Conservation (phyloP, 2,888 invertebrate species). For the Ectropis crepuscularia region DNA sequence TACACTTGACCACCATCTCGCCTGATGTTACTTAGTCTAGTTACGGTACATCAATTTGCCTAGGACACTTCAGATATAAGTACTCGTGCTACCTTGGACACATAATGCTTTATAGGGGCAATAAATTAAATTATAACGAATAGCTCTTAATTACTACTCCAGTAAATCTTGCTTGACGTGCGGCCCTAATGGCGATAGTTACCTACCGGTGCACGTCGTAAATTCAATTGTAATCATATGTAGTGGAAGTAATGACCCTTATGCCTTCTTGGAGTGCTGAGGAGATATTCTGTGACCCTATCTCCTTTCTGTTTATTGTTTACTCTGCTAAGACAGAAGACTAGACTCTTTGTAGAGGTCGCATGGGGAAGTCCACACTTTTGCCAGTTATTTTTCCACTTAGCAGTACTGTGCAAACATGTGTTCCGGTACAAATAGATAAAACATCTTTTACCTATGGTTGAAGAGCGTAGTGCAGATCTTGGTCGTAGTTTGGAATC, state of each 20-base stretch:
- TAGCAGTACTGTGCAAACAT: too few species aligned
- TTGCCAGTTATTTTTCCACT: too few species aligned
- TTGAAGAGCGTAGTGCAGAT: too few species aligned
- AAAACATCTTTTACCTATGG: too few species aligned
- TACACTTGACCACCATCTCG: too few species aligned
- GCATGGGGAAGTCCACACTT: too few species aligned
- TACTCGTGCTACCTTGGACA: not conserved
- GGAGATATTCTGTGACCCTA: conserved; percentile 16
- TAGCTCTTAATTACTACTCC: conserved; percentile 23
- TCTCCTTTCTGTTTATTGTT: not conserved
- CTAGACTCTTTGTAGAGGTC: not conserved
- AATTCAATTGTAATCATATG: conserved; percentile 82
- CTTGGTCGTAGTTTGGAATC: too few species aligned
- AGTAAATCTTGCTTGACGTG: conserved; percentile 36
- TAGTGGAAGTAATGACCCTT: conserved; percentile 78
- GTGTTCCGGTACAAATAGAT: too few species aligned
- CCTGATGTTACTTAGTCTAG: not conserved
- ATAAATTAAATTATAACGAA: conserved; percentile 22
- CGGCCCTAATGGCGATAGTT: conserved; percentile 43
- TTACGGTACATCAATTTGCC: not conserved
- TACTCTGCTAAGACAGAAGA: not conserved
- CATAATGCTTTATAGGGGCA: conserved; percentile 7
- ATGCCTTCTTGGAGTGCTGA: conserved; percentile 47
- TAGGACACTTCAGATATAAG: not conserved
- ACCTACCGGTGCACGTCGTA: conserved; percentile 56